phyloP scores from a whole-genome alignment of 2,113 vertebrate genomes.

The Smithornis capensis region DNA sequence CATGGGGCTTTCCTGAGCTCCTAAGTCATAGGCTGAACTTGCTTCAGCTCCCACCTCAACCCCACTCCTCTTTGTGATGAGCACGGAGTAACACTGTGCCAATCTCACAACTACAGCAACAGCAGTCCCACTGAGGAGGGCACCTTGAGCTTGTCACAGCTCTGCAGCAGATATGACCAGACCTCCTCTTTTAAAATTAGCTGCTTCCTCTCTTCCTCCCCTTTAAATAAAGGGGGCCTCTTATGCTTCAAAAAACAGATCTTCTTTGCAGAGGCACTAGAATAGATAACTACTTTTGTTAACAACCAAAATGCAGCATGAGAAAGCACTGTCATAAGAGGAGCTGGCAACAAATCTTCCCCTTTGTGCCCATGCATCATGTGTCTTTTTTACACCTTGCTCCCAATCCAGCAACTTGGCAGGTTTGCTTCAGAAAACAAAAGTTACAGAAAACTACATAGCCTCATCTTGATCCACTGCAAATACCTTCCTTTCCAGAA shows the following conservation, averaged over 20 bases:
- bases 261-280: background rate
- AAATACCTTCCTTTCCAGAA: background rate
- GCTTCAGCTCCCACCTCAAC: background rate
- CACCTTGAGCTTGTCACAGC: background rate
- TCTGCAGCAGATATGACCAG: background rate
- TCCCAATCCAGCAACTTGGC: background rate
- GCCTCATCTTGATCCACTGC: background rate
- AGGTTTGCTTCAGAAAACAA: background rate
- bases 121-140: background rate
- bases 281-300: background rate
- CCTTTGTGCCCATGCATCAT: background rate
- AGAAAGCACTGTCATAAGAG: background rate
- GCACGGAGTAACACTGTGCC: accelerated
- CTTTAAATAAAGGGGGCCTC: background rate
- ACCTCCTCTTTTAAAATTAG: background rate
- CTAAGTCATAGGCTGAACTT: background rate
- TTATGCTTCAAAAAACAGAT: background rate
- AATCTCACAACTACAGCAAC: background rate
- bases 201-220: background rate
- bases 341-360: background rate
- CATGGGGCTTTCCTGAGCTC: background rate
- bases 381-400: background rate
- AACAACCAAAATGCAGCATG: background rate
- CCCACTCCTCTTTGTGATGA: background rate
- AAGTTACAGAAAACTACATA: background rate